Conservation (phyloP, 2,113 vertebrate genomes). For the Litocranius walleri region DNA sequence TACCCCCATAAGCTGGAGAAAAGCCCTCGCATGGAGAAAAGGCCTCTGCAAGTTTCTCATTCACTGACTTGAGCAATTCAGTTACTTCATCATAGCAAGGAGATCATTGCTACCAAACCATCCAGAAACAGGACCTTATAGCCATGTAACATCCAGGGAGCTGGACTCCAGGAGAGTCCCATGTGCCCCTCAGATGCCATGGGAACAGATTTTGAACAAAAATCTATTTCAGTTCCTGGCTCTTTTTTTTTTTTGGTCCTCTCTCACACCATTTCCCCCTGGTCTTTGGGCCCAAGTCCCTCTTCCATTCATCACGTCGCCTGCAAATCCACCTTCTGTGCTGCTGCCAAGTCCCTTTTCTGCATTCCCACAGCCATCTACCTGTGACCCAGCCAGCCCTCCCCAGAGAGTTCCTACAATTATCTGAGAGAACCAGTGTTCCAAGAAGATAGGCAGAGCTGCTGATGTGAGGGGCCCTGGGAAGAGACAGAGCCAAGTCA, state of each 20-base stretch:
- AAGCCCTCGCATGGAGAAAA: neutral
- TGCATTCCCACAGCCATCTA: slow-evolving; percentile 30
- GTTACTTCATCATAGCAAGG: neutral
- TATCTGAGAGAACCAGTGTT: slow-evolving; percentile 39
- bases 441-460: slow-evolving; percentile 35
- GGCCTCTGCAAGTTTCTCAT: neutral
- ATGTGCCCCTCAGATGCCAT: neutral
- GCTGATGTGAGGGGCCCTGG: neutral
- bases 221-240: neutral
- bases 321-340: slow-evolving; percentile 35
- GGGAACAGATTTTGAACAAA: neutral
- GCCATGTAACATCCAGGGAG: neutral
- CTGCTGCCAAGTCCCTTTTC: slow-evolving; percentile 43
- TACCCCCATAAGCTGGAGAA: too few species aligned
- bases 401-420: slow-evolving; percentile 36
- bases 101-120: neutral
- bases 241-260: neutral
- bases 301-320: slow-evolving; percentile 38
- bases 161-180: neutral
- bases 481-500: neutral
- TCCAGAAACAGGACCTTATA: neutral
- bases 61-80: neutral
- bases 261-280: neutral
- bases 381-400: slow-evolving; percentile 55
- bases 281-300: slow-evolving; percentile 30